Base-by-base conservation (phyloP, 1,140 invertebrate genomes). In the Sarcophaga bullata region DNA sequence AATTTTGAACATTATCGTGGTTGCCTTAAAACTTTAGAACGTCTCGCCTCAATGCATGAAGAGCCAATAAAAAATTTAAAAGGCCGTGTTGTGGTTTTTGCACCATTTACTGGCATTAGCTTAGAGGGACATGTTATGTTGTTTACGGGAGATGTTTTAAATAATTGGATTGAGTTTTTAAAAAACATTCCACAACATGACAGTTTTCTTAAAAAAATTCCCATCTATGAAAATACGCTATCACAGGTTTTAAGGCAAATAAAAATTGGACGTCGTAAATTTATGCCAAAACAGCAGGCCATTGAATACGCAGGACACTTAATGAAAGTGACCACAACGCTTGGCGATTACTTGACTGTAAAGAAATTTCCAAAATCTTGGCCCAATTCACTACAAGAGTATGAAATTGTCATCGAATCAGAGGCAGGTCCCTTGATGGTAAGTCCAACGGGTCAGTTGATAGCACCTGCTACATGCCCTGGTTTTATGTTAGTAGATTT, bases 391-490 rank as follows among this genome's bases (percentile, higher is more conserved):
- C 90, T 98, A 2, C 91, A 92, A 0, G 90, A 95, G 86, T 95
- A 94, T 90, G 95, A 97, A 91, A 94, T 98, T 73, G 96, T 97
- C n/a, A 95, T 98, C 19, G 96, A 98, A 92, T 95, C 95, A 94
- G 96, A 97, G 91, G 95, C 96, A 17, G 96, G 97, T 4, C 97
- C 97, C 0, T 87, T 98, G 62, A 97, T 97, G 96, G 92, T 98
- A n/a, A 97, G 96, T 8, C 96, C 96, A 1, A 97, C 95, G 54
- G 97, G 97, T 25, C 96, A 98, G 90, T 96, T 98, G 85, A 97
- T 98, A 73, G 96, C 96, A 0, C 97, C 97, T 46, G 95, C 95
- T 17, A 96, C 96, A 0, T 97, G 96, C 89, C 97, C 97, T 10
- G 94, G 95, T 0, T 94, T 94, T 84, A 93, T 97, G 82, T 91